Base-by-base conservation (phyloP, 1,140 invertebrate species). In the Ceratosolen solmsi region DNA sequence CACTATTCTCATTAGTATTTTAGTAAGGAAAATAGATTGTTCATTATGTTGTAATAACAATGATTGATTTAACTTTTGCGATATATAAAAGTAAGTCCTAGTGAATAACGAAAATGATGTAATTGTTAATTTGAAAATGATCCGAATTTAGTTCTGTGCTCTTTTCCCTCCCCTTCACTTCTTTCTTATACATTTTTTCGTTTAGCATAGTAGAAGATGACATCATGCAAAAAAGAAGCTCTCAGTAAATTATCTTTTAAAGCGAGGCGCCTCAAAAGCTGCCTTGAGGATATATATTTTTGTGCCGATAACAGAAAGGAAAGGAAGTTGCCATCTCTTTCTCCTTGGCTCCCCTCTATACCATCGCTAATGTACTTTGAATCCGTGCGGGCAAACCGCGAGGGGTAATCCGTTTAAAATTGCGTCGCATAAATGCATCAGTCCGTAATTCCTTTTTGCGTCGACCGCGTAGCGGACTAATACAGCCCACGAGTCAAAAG, bases 401-500 rank as follows among this genome's bases (percentile, higher is more conserved):
- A 78, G 81, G 76, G 83, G 82, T 86, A 87, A 87, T 87, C 86
- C 85, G 85, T 86, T 86, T 86, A 85, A 84, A 87, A 86, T 86
- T 87, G 84, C 86, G 79, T 79, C 84, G 79, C 83, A 84, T 84
- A 87, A 87, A 85, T 83, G 84, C 83, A 79, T 76, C 80, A 80
- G 71, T 83, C 76, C 82, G 76, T 82, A 82, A 84, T 80, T 79
- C 72, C 83, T 82, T 70, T 74, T 80, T 77, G 80, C 54, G 54
- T 65, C 11, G 25, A 22, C n/a, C 49, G 41, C 46, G 38, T 9
- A 54, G 30, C 36, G 11, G 13, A 72, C 41, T 51, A 72, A 25
- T 51, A 60, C 36, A 36, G 38, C 22, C 15, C 22, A n/a, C 3
- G 0, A 79, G 38, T 72, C 20, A 65, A 75, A 75, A 54, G 49